Evolutionary conservation across 2,888 invertebrate genomes (phyloP).

Genomic region (Tetranychus truncatus): DNA sequence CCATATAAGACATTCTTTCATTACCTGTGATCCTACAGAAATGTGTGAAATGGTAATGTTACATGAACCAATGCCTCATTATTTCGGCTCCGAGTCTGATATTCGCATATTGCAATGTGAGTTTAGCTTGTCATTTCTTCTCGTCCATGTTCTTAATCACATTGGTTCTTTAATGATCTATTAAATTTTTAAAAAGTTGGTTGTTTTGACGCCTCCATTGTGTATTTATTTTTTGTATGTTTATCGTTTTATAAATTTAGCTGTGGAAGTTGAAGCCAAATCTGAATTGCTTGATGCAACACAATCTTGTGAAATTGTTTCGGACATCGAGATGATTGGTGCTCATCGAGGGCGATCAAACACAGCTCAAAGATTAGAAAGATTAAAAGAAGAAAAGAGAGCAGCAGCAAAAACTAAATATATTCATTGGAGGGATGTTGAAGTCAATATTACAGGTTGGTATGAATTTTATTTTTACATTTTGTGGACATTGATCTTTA

Average conservation of each 20-base stretch:
- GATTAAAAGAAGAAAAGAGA: conserved; percentile 65
- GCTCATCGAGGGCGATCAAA: conserved; percentile 55
- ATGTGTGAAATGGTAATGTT: conserved; percentile 81
- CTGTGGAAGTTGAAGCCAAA: conserved; percentile 23
- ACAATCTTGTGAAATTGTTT: conserved; percentile 59
- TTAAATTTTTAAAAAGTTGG: too few relatives aligned
- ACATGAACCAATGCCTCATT: conserved; percentile 42
- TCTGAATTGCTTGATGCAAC: conserved; percentile 37
- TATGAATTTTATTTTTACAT: neutral
- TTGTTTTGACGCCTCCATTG: neutral
- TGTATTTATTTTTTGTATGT: too few relatives aligned
- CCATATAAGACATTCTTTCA: conserved; percentile 80
- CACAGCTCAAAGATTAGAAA: conserved; percentile 69
- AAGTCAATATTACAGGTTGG: neutral
- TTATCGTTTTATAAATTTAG: conserved; percentile 1
- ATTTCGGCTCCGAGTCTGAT: conserved; percentile 14
- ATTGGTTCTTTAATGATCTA: too few relatives aligned
- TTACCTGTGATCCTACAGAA: conserved; percentile 76
- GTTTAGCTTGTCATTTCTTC: neutral
- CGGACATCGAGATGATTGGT: conserved; percentile 38
- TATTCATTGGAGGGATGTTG: conserved; percentile 27
- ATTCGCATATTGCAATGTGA: conserved; percentile 6
- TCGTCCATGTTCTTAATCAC: too few relatives aligned
- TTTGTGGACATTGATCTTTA: too few relatives aligned
- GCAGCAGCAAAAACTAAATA: conserved; percentile 34